Conservation (phyloP, 2,888 invertebrate genomes). For the Oasisia sp. region DNA sequence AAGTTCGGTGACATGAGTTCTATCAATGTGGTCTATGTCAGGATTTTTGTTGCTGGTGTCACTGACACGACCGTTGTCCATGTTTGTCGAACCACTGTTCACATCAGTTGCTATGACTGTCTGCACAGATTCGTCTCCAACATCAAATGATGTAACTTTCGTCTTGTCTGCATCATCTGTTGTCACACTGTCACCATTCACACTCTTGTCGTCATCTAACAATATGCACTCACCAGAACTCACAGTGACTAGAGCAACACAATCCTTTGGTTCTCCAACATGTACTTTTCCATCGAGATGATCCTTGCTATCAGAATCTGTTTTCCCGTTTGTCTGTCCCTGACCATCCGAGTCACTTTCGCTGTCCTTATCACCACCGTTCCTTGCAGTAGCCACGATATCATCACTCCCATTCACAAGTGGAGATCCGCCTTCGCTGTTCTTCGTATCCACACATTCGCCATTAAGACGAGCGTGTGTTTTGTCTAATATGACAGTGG, state of each 20-base stretch:
- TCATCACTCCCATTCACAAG: not conserved
- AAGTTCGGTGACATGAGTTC: not conserved
- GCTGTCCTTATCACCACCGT: not conserved
- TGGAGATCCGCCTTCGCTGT: not conserved
- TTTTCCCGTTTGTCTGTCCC: not conserved
- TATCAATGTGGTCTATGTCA: not conserved
- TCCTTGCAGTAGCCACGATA: not conserved
- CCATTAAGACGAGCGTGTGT: not conserved
- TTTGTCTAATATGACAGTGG: not conserved
- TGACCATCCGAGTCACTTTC: not conserved
- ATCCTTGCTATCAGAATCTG: slow-evolving; percentile 5
- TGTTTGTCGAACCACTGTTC: not conserved
- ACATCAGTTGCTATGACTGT: not conserved
- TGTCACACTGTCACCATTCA: not conserved
- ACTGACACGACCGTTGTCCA: not conserved
- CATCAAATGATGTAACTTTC: not conserved
- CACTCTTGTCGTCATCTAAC: not conserved
- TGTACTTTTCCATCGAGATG: not conserved
- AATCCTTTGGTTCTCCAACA: not conserved
- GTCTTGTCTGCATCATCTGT: not conserved
- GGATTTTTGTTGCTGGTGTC: not conserved
- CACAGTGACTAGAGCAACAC: not conserved
- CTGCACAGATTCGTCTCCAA: not conserved
- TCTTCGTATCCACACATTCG: not conserved
- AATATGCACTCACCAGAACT: not conserved